Conservation (phyloP, 1,140 invertebrate species). For the Papilio machaon region DNA sequence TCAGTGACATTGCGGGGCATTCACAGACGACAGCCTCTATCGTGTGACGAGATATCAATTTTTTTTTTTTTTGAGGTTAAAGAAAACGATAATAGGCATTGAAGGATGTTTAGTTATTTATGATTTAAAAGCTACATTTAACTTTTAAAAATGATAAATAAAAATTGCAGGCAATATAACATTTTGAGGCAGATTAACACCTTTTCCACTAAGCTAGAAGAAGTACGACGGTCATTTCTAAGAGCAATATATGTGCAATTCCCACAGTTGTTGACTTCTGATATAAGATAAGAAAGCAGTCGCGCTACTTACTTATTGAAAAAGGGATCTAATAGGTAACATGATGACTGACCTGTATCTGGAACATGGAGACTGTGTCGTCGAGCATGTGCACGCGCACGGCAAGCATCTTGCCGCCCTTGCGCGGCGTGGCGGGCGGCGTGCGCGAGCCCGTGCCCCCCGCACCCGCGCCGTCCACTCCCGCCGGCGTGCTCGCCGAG, state of each 20-base stretch:
- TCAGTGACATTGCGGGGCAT: not conserved
- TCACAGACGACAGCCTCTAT: not conserved
- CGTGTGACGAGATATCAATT: not conserved
- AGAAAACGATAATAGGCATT: not conserved
- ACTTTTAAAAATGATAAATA: too few species aligned
- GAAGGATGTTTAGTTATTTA: not conserved
- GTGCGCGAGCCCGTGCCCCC: slow-evolving; percentile 83
- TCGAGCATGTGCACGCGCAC: slow-evolving; percentile 94
- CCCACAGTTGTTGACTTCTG: too few species aligned
- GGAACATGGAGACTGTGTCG: slow-evolving; percentile 93
- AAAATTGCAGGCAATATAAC: too few species aligned
- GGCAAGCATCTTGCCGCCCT: slow-evolving; percentile 93
- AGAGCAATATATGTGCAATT: too few species aligned
- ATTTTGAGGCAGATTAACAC: too few species aligned
- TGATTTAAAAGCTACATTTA: not conserved
- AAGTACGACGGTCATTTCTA: not conserved
- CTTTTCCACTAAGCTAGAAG: not conserved
- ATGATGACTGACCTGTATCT: slow-evolving; percentile 89
- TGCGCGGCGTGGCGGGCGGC: slow-evolving; percentile 89
- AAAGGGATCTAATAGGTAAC: not conserved
- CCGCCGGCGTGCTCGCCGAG: slow-evolving; percentile 91
- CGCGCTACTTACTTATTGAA: not conserved
- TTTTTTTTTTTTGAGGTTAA: not conserved
- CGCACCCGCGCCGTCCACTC: slow-evolving; percentile 87
- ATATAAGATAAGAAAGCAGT: not conserved